phyloP scores from a whole-genome alignment of 1,140 invertebrate genomes.

The Acyrthosiphon pisum region DNA sequence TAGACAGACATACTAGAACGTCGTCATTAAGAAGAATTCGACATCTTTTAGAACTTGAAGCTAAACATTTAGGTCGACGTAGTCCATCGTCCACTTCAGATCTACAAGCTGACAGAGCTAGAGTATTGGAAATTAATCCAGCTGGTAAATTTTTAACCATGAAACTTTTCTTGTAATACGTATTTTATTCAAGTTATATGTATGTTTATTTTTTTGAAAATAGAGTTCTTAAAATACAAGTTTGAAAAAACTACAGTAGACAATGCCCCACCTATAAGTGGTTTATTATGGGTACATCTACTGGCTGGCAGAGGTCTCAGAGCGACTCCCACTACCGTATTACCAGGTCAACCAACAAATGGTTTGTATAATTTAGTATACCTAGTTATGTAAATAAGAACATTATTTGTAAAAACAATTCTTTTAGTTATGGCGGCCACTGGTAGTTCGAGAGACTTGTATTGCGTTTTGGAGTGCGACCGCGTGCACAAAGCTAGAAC shows the following conservation, averaged over 20 bases:
- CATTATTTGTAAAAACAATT: background rate
- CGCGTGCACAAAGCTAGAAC: conserved; percentile 96
- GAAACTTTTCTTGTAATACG: background rate
- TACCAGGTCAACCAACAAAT: conserved; percentile 42
- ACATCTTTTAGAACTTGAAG: conserved; percentile 61
- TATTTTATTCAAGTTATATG: conserved; percentile 10
- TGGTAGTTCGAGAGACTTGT: conserved; percentile 79
- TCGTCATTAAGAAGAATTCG: conserved; percentile 61
- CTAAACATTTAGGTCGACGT: conserved; percentile 60
- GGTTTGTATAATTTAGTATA: conserved; percentile 20
- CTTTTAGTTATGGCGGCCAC: conserved; percentile 59
- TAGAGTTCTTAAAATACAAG: conserved; percentile 91
- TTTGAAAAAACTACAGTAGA: conserved; percentile 74
- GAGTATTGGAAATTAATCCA: conserved; percentile 61
- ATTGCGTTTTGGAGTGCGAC: conserved; percentile 88
- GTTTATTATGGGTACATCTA: conserved; percentile 89
- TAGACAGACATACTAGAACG: conserved; percentile 59
- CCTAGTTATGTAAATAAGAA: background rate
- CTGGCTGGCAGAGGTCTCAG: conserved; percentile 87
- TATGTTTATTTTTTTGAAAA: conserved; percentile 8
- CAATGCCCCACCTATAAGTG: conserved; percentile 70
- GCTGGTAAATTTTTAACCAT: conserved; percentile 59
- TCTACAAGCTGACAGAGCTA: conserved; percentile 59
- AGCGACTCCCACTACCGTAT: conserved; percentile 66
- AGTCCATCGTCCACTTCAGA: conserved; percentile 49